Conservation (phyloP, 2,888 invertebrate genomes). For the Pharmacophagus antenor region DNA sequence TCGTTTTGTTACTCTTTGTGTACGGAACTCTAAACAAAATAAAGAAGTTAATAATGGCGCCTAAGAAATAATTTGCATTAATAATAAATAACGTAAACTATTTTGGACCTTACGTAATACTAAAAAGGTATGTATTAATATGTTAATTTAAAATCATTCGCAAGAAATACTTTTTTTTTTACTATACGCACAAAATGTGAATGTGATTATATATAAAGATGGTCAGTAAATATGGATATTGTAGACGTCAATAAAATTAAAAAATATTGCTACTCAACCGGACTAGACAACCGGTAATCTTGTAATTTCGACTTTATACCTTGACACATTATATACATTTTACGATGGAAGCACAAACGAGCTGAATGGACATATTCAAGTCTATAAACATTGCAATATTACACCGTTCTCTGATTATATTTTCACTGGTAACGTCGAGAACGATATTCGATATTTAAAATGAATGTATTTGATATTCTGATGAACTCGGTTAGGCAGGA, state of each 20-base stretch:
- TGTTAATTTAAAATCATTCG: background rate
- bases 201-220: background rate
- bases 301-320: background rate
- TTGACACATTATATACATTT: slow-evolving; percentile 1
- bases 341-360: background rate
- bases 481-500: slow-evolving; percentile 1
- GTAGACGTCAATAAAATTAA: background rate
- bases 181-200: background rate
- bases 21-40: no score
- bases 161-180: no score
- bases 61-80: background rate
- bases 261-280: background rate
- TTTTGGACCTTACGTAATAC: background rate
- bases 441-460: background rate
- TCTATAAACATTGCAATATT: background rate
- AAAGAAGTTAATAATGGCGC: background rate
- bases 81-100: background rate
- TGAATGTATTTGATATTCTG: slow-evolving; percentile 2
- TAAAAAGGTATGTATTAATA: background rate
- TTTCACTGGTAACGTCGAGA: slow-evolving; percentile 6
- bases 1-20: no score
- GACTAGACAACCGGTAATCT: background rate
- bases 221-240: background rate
- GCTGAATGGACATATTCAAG: no score
- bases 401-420: slow-evolving; percentile 4